Conservation (phyloP, 2,113 vertebrate species). For the Phodopus roborovskii region DNA sequence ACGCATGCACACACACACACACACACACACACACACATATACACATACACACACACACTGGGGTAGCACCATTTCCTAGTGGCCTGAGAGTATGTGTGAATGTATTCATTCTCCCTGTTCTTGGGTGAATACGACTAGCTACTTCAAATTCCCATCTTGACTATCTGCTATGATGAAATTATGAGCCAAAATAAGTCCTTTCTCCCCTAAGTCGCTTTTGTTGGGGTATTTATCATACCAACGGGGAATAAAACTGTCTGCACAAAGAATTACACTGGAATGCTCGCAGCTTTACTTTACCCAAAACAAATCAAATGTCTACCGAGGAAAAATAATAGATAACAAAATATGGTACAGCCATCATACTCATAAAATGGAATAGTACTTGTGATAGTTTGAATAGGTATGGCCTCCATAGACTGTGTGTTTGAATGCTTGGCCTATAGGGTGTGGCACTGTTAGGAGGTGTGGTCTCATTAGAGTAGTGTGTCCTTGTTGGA, state of each 20-base stretch:
- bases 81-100: neutral
- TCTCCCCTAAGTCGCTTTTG: neutral
- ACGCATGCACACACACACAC: neutral
- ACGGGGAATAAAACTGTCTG: neutral
- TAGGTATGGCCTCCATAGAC: neutral
- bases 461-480: neutral
- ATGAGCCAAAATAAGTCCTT: neutral
- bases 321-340: neutral
- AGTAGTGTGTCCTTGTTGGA: neutral
- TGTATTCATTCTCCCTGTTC: neutral
- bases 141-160: neutral
- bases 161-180: neutral
- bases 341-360: neutral
- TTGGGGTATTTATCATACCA: neutral
- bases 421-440: neutral
- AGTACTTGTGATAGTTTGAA: neutral
- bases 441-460: neutral
- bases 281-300: neutral
- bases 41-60: too few relatives aligned
- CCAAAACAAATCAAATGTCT: neutral
- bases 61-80: neutral
- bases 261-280: neutral
- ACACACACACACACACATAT: too few relatives aligned
- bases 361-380: neutral
- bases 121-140: neutral